Evolutionary conservation across 2,113 vertebrate species (phyloP).

Genomic region (Lepus europaeus): DNA sequence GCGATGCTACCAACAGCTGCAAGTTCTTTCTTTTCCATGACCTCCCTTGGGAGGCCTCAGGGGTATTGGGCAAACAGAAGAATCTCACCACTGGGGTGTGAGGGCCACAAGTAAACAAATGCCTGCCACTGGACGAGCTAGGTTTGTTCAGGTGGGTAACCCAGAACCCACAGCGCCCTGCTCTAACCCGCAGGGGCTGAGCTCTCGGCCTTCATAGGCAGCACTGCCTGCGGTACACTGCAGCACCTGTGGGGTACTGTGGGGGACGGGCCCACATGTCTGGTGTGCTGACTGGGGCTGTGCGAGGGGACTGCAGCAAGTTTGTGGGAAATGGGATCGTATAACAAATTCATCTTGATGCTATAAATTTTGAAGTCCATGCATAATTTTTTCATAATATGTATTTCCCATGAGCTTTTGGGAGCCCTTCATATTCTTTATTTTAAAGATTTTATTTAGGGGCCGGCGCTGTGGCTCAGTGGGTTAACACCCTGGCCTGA

Average conservation of each 20-base stretch:
- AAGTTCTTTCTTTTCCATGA: not conserved
- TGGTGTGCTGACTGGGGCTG: not conserved
- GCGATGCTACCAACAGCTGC: not conserved
- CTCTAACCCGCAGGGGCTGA: not conserved
- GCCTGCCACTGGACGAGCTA: not conserved
- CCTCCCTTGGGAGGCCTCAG: not conserved
- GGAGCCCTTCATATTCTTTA: too few relatives aligned
- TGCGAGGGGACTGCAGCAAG: too few relatives aligned
- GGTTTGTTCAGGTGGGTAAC: not conserved
- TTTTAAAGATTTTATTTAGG: too few relatives aligned
- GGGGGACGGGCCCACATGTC: not conserved
- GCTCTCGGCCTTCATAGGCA: accelerated
- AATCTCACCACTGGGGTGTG: not conserved
- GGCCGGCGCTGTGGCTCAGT: too few relatives aligned
- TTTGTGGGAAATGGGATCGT: too few relatives aligned
- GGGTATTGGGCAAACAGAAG: not conserved
- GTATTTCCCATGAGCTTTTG: too few relatives aligned
- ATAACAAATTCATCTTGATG: too few relatives aligned
- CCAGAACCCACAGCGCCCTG: not conserved
- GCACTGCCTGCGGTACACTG: too few relatives aligned
- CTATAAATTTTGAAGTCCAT: too few relatives aligned
- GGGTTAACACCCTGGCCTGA: too few relatives aligned
- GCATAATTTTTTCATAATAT: too few relatives aligned
- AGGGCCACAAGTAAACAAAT: not conserved
- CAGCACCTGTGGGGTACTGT: too few relatives aligned